phyloP scores from a whole-genome alignment of 2,113 vertebrate species.

The Agelaius phoeniceus region DNA sequence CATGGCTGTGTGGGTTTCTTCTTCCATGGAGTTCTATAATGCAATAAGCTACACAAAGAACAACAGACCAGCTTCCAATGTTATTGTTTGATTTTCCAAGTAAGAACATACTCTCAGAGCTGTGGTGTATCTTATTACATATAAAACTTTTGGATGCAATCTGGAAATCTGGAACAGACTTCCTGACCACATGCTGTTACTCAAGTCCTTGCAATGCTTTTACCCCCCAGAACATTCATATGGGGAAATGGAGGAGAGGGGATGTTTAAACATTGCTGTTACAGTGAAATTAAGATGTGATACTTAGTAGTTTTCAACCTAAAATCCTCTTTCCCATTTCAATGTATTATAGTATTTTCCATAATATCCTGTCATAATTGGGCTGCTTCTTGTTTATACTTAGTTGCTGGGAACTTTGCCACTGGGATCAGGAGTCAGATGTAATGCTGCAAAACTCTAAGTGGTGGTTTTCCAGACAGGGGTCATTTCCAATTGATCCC shows the following conservation, averaged over 20 bases:
- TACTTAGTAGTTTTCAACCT: not conserved
- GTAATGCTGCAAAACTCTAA: not conserved
- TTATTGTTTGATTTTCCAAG: not conserved
- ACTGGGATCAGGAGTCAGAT: not conserved
- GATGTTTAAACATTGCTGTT: not conserved
- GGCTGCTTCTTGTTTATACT: not conserved
- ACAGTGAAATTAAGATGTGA: not conserved
- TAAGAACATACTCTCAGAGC: not conserved
- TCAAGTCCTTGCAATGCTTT: not conserved
- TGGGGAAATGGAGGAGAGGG: not conserved
- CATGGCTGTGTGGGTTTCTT: not conserved
- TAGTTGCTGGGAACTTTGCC: constrained; percentile 9
- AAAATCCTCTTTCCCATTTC: not conserved
- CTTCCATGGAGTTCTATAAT: not conserved
- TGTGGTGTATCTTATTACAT: not conserved
- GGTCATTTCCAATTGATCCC: not conserved
- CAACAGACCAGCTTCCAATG: not conserved
- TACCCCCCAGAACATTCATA: not conserved
- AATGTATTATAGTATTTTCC: not conserved
- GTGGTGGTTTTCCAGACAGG: not conserved
- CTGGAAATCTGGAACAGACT: not conserved
- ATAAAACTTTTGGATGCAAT: not conserved
- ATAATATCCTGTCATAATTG: not conserved
- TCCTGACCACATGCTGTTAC: not conserved
- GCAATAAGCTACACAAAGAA: not conserved